Percentiles rank a stretch among this genome's conserved stretches.
phyloP scores from a whole-genome alignment of 2,113 vertebrate genomes.

The Entelurus aequoreus region DNA sequence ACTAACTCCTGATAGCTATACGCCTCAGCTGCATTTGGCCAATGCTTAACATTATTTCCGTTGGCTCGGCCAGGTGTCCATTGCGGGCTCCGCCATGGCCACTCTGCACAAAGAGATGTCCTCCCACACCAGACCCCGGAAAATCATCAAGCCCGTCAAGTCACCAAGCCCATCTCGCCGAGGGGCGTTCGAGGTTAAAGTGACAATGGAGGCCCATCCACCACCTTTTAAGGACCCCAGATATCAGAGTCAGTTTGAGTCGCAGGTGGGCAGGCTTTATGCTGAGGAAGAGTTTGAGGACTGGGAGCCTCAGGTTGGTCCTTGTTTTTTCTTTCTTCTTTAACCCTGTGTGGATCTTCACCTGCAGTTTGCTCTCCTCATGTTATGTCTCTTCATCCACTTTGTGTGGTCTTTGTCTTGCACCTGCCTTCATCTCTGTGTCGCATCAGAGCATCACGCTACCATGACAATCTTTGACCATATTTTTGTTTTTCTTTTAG shows the following conservation, averaged over 20 bases:
- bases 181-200: slow-evolving; percentile 65
- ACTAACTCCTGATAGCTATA: slow-evolving; percentile 8
- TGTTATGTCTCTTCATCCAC: slow-evolving; percentile 19
- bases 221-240: slow-evolving; percentile 77
- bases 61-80: slow-evolving; percentile 83
- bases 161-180: slow-evolving; percentile 85
- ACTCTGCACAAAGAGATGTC: slow-evolving; percentile 87
- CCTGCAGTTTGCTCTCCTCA: slow-evolving; percentile 10
- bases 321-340: neutral
- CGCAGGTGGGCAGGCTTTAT: slow-evolving; percentile 70
- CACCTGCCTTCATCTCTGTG: slow-evolving; percentile 8
- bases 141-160: slow-evolving; percentile 89
- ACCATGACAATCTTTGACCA: slow-evolving; percentile 1
- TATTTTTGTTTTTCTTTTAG: slow-evolving; percentile 24
- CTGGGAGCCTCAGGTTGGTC: slow-evolving; percentile 84
- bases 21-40: slow-evolving; percentile 9
- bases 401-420: slow-evolving; percentile 22
- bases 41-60: slow-evolving; percentile 58
- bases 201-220: slow-evolving; percentile 69
- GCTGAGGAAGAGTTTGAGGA: slow-evolving; percentile 71
- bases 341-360: slow-evolving; percentile 39
- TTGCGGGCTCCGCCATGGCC: slow-evolving; percentile 87
- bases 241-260: slow-evolving; percentile 75
- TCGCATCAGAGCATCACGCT: neutral
- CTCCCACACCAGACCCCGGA: slow-evolving; percentile 70